phyloP scores from a whole-genome alignment of 2,113 vertebrate species.

The Rallus limicola region DNA sequence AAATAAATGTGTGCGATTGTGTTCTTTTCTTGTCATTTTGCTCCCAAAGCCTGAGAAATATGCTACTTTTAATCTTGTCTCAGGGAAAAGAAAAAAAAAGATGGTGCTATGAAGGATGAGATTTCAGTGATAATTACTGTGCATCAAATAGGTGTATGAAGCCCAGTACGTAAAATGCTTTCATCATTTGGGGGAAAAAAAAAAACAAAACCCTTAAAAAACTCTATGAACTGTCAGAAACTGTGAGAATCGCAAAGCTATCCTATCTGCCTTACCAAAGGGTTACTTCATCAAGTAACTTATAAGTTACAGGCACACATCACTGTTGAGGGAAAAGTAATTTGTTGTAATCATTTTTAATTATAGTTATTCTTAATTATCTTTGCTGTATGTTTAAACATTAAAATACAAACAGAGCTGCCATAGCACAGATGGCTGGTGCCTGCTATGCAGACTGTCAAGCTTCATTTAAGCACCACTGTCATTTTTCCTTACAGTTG shows the following conservation, averaged over 20 bases:
- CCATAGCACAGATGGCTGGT: conserved; percentile 79
- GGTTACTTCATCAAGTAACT: conserved; percentile 71
- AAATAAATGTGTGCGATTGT: conserved; percentile 4
- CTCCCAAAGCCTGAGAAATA: conserved; percentile 26
- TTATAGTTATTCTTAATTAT: conserved; percentile 88
- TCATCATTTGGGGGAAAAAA: neutral
- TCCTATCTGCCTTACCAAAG: conserved; percentile 59
- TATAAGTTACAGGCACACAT: conserved; percentile 75
- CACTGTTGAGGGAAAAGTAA: conserved; percentile 80
- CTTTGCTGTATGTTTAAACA: conserved; percentile 83
- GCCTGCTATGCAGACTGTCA: conserved; percentile 73
- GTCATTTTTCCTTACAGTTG: conserved; percentile 68
- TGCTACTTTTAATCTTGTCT: conserved; percentile 41
- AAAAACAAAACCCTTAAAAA: neutral
- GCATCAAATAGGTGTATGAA: conserved; percentile 17
- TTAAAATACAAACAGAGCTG: conserved; percentile 81
- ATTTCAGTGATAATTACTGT: conserved; percentile 50
- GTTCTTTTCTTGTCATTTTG: conserved; percentile 46
- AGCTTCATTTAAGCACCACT: conserved; percentile 67
- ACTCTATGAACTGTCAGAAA: conserved; percentile 60
- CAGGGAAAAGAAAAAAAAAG: neutral
- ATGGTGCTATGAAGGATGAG: conserved; percentile 11
- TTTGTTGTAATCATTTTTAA: conserved; percentile 86
- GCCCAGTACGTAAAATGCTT: conserved; percentile 26
- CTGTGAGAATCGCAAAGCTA: conserved; percentile 16